A percentile compares a stretch with the other conserved stretches of the same genome.
These are phyloP conservation scores for Mormyrus iriodes DNA, from an alignment of 2,113 vertebrate species.

Conservation along the genomic window DNA sequence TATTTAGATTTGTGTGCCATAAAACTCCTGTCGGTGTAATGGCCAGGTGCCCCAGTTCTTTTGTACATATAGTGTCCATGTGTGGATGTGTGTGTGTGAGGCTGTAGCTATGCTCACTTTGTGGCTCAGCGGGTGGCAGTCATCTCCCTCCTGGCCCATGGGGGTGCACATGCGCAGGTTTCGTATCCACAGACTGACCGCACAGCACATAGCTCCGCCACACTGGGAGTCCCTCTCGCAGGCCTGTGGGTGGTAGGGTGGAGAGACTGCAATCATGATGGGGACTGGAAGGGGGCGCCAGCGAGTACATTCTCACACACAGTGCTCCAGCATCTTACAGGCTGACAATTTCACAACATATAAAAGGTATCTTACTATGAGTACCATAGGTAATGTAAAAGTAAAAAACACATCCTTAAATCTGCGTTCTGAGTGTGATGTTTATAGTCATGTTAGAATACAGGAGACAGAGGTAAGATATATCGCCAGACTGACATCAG, in stretches of 20 bases:
- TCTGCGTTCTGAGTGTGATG: background rate
- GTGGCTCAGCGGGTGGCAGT: slow-evolving; percentile 85
- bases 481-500: background rate
- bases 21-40: background rate
- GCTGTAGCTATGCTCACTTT: slow-evolving; percentile 63
- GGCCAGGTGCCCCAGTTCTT: background rate
- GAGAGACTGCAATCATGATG: background rate
- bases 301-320: background rate
- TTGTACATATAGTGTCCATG: background rate
- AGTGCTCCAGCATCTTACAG: background rate
- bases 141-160: slow-evolving; percentile 76
- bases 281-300: background rate
- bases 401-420: background rate
- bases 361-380: background rate
- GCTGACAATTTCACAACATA: background rate
- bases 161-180: slow-evolving; percentile 84
- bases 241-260: slow-evolving; percentile 42
- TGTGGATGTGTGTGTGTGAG: background rate
- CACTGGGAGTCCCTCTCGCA: slow-evolving; percentile 86
- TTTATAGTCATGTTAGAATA: background rate
- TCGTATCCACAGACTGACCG: slow-evolving; percentile 87
- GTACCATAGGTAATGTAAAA: background rate
- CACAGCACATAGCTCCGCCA: slow-evolving; percentile 82
- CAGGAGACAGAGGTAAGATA: background rate
- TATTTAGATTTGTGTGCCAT: no score